Evolutionary conservation across 2,888 invertebrate genomes (phyloP).

Genomic region (Morinoia aosen): DNA sequence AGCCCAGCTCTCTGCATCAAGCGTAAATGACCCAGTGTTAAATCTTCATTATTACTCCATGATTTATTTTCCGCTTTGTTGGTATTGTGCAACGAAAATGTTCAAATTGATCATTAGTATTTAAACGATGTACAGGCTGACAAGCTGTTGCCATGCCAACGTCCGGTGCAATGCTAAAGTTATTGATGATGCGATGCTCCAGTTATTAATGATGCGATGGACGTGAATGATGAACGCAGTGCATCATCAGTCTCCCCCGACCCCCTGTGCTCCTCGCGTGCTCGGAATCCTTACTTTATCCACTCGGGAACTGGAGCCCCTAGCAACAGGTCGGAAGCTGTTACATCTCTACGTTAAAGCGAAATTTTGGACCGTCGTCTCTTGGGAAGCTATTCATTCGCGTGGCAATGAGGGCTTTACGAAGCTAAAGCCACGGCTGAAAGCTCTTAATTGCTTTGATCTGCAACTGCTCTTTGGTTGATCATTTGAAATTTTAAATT

Average conservation of each 20-base stretch:
- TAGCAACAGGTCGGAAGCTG: background rate
- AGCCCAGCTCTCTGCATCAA: background rate
- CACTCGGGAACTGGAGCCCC: background rate
- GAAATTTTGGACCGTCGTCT: background rate
- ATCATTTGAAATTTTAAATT: background rate
- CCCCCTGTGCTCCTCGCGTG: background rate
- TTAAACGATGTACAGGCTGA: background rate
- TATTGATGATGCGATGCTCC: background rate
- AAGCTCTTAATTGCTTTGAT: background rate
- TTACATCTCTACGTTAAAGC: background rate
- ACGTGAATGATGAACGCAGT: background rate
- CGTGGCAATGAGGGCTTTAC: background rate
- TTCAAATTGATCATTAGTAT: background rate
- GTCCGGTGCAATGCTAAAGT: background rate
- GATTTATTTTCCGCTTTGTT: background rate
- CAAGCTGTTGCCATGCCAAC: background rate
- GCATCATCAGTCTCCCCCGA: background rate
- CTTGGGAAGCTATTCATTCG: background rate
- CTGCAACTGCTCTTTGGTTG: background rate
- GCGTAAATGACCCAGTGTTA: background rate
- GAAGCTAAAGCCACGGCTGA: background rate
- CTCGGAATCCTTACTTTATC: background rate
- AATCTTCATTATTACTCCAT: no score
- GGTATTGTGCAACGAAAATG: background rate
- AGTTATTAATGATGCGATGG: background rate